Evolutionary conservation across 2,113 vertebrate genomes (phyloP), one percentile per base, ranked within the genome.

Genomic region (Blennius ocellaris): DNA sequence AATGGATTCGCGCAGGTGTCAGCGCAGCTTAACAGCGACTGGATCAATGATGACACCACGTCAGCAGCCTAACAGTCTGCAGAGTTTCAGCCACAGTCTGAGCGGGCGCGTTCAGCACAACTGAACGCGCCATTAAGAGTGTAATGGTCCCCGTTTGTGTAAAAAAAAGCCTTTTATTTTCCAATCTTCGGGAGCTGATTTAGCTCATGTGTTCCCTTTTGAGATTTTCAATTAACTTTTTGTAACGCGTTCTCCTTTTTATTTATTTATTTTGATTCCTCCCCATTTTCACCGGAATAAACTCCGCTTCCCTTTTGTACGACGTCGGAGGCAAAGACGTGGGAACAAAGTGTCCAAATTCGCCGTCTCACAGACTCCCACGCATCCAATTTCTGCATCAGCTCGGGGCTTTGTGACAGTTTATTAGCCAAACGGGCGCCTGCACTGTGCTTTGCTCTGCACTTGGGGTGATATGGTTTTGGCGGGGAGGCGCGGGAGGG

Each of bases 1-100:
- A 89, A 90, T 90, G 90, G 87, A 90, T 92, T 92, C 36, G 70
- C 62, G 78, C 79, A 86, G 87, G 87, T 87, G 89, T 83, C 86
- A 86, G 41, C 48, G 70, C 89, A 74, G 82, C 79, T 90, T 87
- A 88, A 84, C 83, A 76, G 77, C 65, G 11, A 81, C 76, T 59
- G 53, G 75, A 89, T 92, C 89, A 82, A 59, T 78, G 87, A 81
- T 85, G 87, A 87, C 86, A 86, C 84, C 63, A 43, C 59, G 78
- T 85, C 85, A 85, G 82, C 78, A 36, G 83, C 68, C 69, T 57
- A 39, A 57, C 60, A 64, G 76, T 53, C 73, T 79, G 82, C 79
- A 80, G 66, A 39, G 59, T 78, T 64, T 77, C 69, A 57, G 84
- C 48, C 8, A 36, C 45, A 43, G 58, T 30, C 37, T 37, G 36